phyloP scores from a whole-genome alignment of 2,888 invertebrate species.

The Phyto melanocephala region DNA sequence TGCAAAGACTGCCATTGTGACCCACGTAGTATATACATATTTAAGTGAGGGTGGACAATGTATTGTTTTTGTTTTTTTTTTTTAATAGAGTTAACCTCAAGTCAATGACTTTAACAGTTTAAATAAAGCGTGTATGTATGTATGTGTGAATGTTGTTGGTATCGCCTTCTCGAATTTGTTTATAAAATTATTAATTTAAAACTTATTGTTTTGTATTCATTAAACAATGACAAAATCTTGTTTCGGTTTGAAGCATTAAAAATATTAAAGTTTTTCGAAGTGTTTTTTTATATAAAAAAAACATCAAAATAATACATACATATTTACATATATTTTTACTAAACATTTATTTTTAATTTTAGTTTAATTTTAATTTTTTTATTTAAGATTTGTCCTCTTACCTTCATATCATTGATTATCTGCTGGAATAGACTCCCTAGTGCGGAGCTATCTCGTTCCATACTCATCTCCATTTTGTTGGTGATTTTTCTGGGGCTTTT shows the following conservation, averaged over 20 bases:
- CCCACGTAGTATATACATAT: neutral
- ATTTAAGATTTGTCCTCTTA: too few species aligned
- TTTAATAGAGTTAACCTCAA: neutral
- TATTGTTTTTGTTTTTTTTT: neutral
- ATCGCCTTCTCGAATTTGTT: neutral
- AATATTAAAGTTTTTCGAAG: too few species aligned
- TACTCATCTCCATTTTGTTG: constrained; percentile 77
- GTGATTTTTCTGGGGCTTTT: neutral
- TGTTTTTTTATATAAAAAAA: too few species aligned
- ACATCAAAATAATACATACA: too few species aligned
- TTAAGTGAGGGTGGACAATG: constrained; percentile 35
- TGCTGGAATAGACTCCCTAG: constrained; percentile 96
- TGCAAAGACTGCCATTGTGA: neutral
- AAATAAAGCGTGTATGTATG: neutral
- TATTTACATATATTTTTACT: too few species aligned
- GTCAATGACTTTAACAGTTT: constrained; percentile 38
- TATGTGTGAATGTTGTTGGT: neutral
- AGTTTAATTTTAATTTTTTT: too few species aligned
- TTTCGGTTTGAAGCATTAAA: too few species aligned
- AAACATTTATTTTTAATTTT: too few species aligned
- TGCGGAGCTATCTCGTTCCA: constrained; percentile 88
- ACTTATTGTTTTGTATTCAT: neutral
- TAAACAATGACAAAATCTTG: neutral
- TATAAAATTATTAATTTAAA: constrained; percentile 16
- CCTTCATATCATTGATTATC: constrained; percentile 98